These are phyloP conservation scores for Hypotaenidia okinawae DNA, from an alignment of 2,797 vertebrate genomes.

Conservation along the genomic window DNA sequence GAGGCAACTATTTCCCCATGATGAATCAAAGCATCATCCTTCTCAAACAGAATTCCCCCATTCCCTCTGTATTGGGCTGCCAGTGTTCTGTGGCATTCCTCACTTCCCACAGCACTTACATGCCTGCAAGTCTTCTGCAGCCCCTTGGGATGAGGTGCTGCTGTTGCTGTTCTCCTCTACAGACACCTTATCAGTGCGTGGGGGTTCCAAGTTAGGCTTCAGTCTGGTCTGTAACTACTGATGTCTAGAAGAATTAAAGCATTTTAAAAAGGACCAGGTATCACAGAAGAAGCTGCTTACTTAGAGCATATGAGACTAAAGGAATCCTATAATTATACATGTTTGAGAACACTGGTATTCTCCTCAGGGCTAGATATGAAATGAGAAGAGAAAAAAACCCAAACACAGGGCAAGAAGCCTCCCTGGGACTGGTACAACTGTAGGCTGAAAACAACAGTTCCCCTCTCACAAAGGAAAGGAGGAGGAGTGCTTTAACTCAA, in stretches of 20 bases:
- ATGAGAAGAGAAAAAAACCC: not conserved
- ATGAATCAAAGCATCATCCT: not conserved
- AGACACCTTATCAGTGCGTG: not conserved
- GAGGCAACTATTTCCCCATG: not conserved
- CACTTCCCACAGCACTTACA: not conserved
- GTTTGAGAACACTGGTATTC: fast-evolving
- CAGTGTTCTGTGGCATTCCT: not conserved
- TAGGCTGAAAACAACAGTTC: not conserved
- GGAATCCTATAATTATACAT: not conserved
- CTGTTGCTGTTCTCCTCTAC: not conserved
- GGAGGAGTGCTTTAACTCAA: not conserved
- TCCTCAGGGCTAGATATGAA: not conserved
- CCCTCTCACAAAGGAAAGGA: not conserved
- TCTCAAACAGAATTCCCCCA: not conserved
- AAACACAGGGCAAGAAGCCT: not conserved
- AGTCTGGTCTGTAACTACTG: not conserved
- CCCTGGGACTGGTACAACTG: too few relatives aligned
- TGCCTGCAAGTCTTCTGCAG: not conserved
- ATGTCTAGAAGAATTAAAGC: not conserved
- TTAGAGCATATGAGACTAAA: not conserved
- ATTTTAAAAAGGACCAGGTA: not conserved
- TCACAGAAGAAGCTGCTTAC: not conserved
- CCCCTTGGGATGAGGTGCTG: not conserved
- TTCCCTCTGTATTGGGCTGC: not conserved
- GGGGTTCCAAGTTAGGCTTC: not conserved